Conservation (phyloP, 2,113 vertebrate species). For the Carettochelys insculpta region DNA sequence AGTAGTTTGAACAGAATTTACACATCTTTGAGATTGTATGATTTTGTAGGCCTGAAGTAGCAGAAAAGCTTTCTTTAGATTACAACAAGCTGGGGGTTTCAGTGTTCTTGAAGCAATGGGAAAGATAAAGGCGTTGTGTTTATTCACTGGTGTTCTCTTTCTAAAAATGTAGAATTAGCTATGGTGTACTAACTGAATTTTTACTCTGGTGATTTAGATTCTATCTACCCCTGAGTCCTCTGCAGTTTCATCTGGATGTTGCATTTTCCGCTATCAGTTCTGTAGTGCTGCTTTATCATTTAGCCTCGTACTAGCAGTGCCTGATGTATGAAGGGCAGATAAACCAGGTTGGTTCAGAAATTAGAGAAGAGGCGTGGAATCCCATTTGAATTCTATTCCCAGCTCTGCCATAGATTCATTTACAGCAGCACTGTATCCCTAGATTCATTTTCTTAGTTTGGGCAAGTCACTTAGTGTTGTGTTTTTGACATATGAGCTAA, state of each 20-base stretch:
- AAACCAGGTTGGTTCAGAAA: not conserved
- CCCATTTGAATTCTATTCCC: not conserved
- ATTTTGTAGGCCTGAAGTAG: not conserved
- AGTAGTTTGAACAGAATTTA: not conserved
- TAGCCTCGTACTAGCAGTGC: not conserved
- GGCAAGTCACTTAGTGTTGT: not conserved
- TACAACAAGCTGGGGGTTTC: conserved; percentile 58
- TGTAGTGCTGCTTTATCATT: not conserved
- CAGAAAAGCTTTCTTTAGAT: conserved; percentile 29
- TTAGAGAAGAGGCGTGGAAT: not conserved
- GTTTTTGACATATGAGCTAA: not conserved
- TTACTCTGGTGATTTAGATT: not conserved
- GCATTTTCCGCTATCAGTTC: not conserved
- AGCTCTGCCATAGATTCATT: not conserved
- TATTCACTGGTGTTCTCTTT: conserved; percentile 27
- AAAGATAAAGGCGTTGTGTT: conserved; percentile 61
- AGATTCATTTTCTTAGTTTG: not conserved
- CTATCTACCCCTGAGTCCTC: not conserved
- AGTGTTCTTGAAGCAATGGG: not conserved
- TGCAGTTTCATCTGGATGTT: not conserved
- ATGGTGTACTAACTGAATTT: not conserved
- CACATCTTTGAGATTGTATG: not conserved
- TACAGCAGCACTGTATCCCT: not conserved
- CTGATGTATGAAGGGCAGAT: not conserved
- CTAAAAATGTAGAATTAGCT: not conserved